A percentile compares a stretch with the other conserved stretches of the same genome.
phyloP scores from a whole-genome alignment of 2,888 invertebrate genomes.

The Drosophila nr. fundita region DNA sequence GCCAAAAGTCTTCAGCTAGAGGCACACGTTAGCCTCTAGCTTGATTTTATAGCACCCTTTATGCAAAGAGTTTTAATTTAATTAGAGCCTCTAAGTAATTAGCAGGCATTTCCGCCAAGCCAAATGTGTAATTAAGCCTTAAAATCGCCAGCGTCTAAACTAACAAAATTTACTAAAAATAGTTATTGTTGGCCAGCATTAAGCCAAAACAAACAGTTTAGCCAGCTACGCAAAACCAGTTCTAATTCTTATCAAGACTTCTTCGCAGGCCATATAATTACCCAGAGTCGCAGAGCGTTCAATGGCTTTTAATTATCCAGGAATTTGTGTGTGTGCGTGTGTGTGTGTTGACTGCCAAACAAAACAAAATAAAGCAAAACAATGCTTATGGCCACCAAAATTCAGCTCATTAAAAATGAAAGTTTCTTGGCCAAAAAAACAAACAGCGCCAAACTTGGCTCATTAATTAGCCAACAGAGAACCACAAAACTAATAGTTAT shows the following conservation, averaged over 20 bases:
- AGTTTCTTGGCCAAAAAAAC: constrained; percentile 54
- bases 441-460: constrained; percentile 41
- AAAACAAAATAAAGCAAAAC: constrained; percentile 43
- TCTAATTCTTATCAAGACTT: constrained; percentile 74
- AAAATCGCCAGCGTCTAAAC: constrained; percentile 23
- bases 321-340: constrained; percentile 46
- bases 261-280: constrained; percentile 73
- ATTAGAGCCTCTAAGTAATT: constrained; percentile 59
- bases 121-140: constrained; percentile 66
- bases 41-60: constrained; percentile 56
- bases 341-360: neutral
- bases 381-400: constrained; percentile 51
- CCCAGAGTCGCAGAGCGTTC: constrained; percentile 63
- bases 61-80: constrained; percentile 45
- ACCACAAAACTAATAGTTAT: constrained; percentile 23
- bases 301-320: constrained; percentile 73
- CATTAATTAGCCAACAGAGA: constrained; percentile 64
- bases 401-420: constrained; percentile 76
- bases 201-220: constrained; percentile 10
- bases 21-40: constrained; percentile 59
- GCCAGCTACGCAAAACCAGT: constrained; percentile 60
- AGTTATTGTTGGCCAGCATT: constrained; percentile 36
- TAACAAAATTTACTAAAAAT: constrained; percentile 45
- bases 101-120: constrained; percentile 69
- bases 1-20: constrained; percentile 23